Percentiles rank a stretch among this genome's conserved stretches.
Conservation (phyloP, 37 sponge, comb jelly and placozoan genomes). For the Cliona cf. orientalis region DNA sequence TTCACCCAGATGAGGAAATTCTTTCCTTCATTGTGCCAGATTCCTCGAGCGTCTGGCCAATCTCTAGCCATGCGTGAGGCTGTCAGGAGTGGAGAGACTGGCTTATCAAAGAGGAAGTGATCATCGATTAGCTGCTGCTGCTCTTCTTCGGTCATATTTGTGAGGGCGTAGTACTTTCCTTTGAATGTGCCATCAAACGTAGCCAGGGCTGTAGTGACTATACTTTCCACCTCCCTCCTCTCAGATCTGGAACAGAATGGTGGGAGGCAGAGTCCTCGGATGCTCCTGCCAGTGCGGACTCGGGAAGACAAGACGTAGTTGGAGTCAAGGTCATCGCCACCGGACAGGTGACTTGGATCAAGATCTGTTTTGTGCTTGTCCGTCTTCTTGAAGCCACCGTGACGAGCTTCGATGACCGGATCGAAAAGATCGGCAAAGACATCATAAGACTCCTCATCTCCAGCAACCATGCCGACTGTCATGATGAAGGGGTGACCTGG, state of each 20-base stretch:
- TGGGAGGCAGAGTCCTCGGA: constrained; percentile 69
- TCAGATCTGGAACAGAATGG: constrained; percentile 74
- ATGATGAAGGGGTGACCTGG: constrained; percentile 73
- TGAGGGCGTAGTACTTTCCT: constrained; percentile 88
- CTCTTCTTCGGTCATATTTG: constrained; percentile 71
- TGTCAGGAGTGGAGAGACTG: constrained; percentile 42
- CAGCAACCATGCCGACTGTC: constrained; percentile 79
- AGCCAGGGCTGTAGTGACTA: constrained; percentile 46
- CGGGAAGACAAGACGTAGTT: constrained; percentile 73
- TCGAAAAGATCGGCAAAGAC: constrained; percentile 76
- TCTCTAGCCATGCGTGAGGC: constrained; percentile 71
- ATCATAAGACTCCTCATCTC: constrained; percentile 83
- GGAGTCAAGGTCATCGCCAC: constrained; percentile 61
- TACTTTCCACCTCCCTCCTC: constrained; percentile 71
- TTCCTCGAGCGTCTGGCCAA: constrained; percentile 87
- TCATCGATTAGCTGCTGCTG: constrained; percentile 90
- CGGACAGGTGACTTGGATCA: constrained; percentile 43
- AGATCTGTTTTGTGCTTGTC: constrained; percentile 72
- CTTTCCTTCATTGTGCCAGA: constrained; percentile 78
- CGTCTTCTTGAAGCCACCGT: constrained; percentile 59
- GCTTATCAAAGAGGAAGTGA: constrained; percentile 91
- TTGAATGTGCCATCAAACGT: constrained; percentile 63
- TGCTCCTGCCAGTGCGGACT: constrained; percentile 73
- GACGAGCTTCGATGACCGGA: constrained; percentile 67
- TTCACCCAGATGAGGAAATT: constrained; percentile 85